phyloP scores from a whole-genome alignment of 1,140 invertebrate genomes.

The Goniozus legneri region DNA sequence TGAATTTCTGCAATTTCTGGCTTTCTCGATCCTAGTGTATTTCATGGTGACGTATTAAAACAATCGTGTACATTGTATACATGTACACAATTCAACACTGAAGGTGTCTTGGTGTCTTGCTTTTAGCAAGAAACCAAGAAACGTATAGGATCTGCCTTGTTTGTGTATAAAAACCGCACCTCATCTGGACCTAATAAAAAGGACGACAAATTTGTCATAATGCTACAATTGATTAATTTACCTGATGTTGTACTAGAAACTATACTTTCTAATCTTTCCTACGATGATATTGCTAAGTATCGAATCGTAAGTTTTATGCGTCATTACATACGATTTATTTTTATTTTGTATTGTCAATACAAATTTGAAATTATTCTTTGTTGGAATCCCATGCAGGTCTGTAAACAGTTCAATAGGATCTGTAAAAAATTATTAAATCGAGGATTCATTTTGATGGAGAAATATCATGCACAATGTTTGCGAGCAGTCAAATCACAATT shows the following conservation, averaged over 20 bases:
- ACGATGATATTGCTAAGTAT: constrained; percentile 77
- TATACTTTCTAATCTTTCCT: constrained; percentile 72
- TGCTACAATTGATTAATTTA: constrained; percentile 53
- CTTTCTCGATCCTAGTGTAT: too few relatives aligned
- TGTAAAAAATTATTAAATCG: constrained; percentile 73
- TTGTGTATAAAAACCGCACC: too few relatives aligned
- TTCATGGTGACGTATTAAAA: too few relatives aligned
- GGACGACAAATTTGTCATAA: too few relatives aligned
- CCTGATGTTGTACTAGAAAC: constrained; percentile 77
- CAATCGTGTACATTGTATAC: too few relatives aligned
- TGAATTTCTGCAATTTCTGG: too few relatives aligned
- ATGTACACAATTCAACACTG: too few relatives aligned
- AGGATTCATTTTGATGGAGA: constrained; percentile 77
- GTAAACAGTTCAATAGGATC: constrained; percentile 71
- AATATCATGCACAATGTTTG: constrained; percentile 69
- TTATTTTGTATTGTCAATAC: background rate
- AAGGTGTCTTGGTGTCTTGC: too few relatives aligned
- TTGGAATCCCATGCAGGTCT: constrained; percentile 67
- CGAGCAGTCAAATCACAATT: constrained; percentile 78
- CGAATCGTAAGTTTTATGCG: constrained; percentile 65
- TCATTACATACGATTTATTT: constrained; percentile 15
- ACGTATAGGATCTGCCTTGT: too few relatives aligned
- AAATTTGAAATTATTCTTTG: constrained; percentile 3
- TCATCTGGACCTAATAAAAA: too few relatives aligned
- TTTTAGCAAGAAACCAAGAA: too few relatives aligned